Base-by-base conservation (phyloP, 2,797 vertebrate species). In the Oreochromis mossambicus region DNA sequence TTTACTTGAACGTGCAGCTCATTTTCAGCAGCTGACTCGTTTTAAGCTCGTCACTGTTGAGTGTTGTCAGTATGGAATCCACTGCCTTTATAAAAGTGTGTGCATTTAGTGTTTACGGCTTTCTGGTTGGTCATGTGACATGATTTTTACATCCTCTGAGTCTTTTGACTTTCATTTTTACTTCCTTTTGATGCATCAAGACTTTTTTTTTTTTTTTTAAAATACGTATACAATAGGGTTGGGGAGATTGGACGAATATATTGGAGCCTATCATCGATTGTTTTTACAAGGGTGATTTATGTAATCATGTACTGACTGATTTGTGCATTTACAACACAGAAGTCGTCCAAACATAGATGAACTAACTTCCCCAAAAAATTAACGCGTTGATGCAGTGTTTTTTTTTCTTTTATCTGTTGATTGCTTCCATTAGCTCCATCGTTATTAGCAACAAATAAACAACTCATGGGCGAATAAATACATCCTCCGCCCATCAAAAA, bases 221-320 rank as follows among this genome's bases (percentile, higher is more conserved):
- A 58, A 34, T 1, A 17, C 8, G 0, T 10, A 10, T 17, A 32
- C 8, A 15, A 29, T 8, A 6, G 2, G 3, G 55, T 58, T 32
- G 55, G 8, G 8, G 0, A 56, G 55, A 56, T 4, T 3, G 52
- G 52, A 54, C 2, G 0, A 26, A 55, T 26, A 52, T 52, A 52
- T 52, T 21, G 51, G n/a, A 52, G n/a, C 51, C n/a, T 0, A 21
- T 52, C 1, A 1, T 6, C n/a, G 21, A 21, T 7, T 52, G n/a
- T 21, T 52, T n/a, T 1, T 55, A 1, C 24, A 55, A 55, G 13
- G 24, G 24, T 26, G 24, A 55, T 55, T 55, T 55, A 8, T 29
- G 5, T 24, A 24, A 24, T 24, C 24, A 24, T 24, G 24, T 24
- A 24, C 24, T 24, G 24, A 24, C 24, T 24, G 24, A 24, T 24